Evolutionary conservation across 2,113 vertebrate genomes (phyloP), one percentile per base, ranked within the genome.

Genomic region (Strix uralensis): DNA sequence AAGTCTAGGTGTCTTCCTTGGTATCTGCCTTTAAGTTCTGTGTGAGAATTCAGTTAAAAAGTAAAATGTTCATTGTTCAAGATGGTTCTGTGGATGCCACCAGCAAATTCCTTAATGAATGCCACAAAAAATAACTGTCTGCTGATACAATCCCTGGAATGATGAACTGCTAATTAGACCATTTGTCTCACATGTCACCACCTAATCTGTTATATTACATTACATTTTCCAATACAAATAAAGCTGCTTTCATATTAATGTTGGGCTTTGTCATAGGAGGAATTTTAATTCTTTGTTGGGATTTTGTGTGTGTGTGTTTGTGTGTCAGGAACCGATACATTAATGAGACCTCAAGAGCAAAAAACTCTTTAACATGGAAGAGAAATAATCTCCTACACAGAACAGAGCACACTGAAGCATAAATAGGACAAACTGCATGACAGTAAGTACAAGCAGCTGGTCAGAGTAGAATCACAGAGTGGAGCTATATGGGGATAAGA

Each of bases 401-500:
- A 87, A 51, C 44, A 61, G 66, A 94, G 55, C 55, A 95, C 63
- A 81, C 8, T 88, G 92, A 92, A 59, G 85, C 92, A 92, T 90
- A 96, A 97, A 93, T 72, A 92, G 87, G 81, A 81, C 95, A 96
- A 77, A 62, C 66, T 93, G 77, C 59, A 85, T 29, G 73, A 67
- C 66, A 86, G 30, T 77, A 87, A 96, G 30, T 59, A 84, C 81
- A 63, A 92, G 78, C 95, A 97, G 95, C 89, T 95, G 92, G 91
- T 86, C 89, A 52, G 92, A 95, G 82, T 63, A 86, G 94, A 94
- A 75, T 95, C 94, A 81, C 73, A 78, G 84, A 95, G 67, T 20
- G 44, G 44, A 92, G 79, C 32, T 94, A 17, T 70, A 75, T 14
- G 17, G 55, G 79, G 80, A 79, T 81, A 92, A 96, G 73, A 75